phyloP scores from a whole-genome alignment of 2,113 vertebrate genomes.

The Alces alces region DNA sequence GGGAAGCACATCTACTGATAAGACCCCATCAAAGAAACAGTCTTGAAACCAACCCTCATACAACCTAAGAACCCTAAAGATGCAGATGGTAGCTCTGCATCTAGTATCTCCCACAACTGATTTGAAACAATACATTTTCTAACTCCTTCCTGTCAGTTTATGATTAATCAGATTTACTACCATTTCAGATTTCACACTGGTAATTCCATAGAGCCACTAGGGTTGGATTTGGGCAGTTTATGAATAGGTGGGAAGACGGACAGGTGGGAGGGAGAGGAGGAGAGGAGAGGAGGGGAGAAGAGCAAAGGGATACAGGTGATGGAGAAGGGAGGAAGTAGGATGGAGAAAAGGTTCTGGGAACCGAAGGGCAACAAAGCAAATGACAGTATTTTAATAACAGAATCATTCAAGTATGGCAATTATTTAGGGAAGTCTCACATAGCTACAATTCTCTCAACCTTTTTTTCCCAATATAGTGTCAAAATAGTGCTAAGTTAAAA shows the following conservation, averaged over 20 bases:
- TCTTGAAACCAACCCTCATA: not conserved
- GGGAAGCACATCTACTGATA: not conserved
- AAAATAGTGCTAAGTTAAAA: not conserved
- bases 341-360: not conserved
- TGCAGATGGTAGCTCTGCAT: not conserved
- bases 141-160: not conserved
- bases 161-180: not conserved
- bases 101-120: not conserved
- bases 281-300: not conserved
- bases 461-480: not conserved
- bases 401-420: not conserved
- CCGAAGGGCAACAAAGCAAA: not conserved
- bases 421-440: not conserved
- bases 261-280: not conserved
- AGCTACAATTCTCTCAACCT: not conserved
- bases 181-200: constrained; percentile 32
- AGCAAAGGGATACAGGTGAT: not conserved
- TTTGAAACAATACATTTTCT: not conserved
- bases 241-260: not conserved
- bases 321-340: not conserved
- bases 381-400: not conserved
- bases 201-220: not conserved
- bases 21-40: not conserved
- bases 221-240: not conserved
- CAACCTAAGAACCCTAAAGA: not conserved